These are phyloP conservation scores for silkworm (Bombyx mori) DNA, from an alignment of 1,140 invertebrate genomes.

Conservation along the genomic window DNA sequence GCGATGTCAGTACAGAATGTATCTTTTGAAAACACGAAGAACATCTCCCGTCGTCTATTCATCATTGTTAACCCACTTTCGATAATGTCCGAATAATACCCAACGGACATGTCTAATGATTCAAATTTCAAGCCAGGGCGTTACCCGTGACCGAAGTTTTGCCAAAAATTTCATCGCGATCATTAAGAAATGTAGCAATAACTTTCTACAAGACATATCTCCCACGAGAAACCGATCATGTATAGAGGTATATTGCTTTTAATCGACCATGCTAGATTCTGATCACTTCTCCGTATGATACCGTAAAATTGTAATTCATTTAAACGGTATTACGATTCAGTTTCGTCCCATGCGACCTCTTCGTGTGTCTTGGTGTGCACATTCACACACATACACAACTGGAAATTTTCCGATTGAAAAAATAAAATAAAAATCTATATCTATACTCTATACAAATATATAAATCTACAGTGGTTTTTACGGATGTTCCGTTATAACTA, in stretches of 20 bases:
- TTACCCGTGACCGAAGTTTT: conserved; percentile 26
- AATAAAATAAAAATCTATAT: too few species aligned
- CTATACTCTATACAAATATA: too few species aligned
- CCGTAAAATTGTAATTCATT: conserved; percentile 1
- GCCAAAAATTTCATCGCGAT: conserved; percentile 27
- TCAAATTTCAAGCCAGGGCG: conserved; percentile 22
- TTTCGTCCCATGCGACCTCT: too few species aligned
- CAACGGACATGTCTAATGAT: conserved; percentile 24
- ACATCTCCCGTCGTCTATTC: conserved; percentile 23
- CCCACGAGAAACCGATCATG: conserved; percentile 9
- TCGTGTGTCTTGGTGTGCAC: too few species aligned
- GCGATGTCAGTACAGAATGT: not conserved
- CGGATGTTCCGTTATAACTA: too few species aligned
- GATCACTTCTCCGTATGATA: conserved; percentile 2
- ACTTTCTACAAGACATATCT: conserved; percentile 9
- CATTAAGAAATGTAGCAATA: conserved; percentile 17
- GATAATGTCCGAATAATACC: conserved; percentile 15
- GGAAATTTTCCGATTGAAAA: too few species aligned
- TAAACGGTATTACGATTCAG: not conserved
- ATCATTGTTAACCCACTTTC: conserved; percentile 30
- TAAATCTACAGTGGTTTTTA: too few species aligned
- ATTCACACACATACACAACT: too few species aligned
- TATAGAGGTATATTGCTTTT: conserved; percentile 4
- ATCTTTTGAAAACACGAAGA: conserved; percentile 16
- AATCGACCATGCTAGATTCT: conserved; percentile 6